phyloP scores from a whole-genome alignment of 1,140 invertebrate species.

The Ruditapes philippinarum region DNA sequence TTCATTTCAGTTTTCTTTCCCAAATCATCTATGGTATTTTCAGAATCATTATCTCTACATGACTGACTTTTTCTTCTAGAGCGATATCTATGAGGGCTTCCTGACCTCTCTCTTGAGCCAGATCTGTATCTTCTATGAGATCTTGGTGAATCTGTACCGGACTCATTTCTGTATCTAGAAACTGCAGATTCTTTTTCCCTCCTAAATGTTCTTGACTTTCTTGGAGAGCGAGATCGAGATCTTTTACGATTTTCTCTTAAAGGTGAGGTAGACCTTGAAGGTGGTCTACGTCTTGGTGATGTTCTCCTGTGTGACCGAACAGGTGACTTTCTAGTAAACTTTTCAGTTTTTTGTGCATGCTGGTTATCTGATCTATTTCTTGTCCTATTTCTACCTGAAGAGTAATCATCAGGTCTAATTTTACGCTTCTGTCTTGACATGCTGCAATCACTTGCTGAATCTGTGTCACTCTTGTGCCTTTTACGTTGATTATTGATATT shows the following conservation, averaged over 20 bases:
- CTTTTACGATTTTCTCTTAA: neutral
- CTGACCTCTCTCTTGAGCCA: neutral
- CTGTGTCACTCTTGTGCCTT: conserved; percentile 14
- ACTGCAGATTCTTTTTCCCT: neutral
- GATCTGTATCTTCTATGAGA: neutral
- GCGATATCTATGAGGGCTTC: neutral
- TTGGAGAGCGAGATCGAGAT: neutral
- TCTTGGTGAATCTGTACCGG: neutral
- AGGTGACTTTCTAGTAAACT: neutral
- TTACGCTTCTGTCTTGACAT: neutral
- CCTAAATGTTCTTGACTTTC: neutral
- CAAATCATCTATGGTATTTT: neutral
- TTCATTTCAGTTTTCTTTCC: neutral
- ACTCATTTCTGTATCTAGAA: neutral
- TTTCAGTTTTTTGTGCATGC: neutral
- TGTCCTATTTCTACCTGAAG: neutral
- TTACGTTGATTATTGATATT: neutral
- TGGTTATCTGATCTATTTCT: neutral
- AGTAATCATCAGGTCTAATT: neutral
- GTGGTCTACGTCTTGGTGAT: neutral
- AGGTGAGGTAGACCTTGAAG: neutral
- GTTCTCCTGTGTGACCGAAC: neutral
- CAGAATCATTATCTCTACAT: neutral
- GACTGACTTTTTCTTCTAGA: neutral
- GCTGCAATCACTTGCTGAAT: conserved; percentile 1